A percentile compares a stretch with the other conserved stretches of the same genome.
These are phyloP conservation scores for Imbricaverruca yamaguchii DNA, from an alignment of 2,888 invertebrate species.

Conservation along the genomic window DNA sequence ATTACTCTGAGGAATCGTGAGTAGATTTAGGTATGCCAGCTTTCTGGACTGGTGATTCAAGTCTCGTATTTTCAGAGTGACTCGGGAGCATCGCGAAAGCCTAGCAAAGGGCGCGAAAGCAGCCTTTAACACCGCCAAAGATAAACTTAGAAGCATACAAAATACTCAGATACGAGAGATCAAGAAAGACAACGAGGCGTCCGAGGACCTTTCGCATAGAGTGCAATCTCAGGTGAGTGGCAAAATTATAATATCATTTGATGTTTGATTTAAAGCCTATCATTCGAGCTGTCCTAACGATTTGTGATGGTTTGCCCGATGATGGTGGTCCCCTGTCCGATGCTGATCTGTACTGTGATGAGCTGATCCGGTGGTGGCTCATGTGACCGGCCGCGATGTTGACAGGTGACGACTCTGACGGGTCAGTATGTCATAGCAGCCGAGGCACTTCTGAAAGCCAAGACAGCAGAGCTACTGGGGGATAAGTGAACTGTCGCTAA, in stretches of 20 bases:
- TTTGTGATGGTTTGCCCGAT: too few relatives aligned
- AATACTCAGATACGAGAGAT: slow-evolving; percentile 61
- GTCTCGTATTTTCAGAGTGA: slow-evolving; percentile 53
- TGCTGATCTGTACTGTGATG: too few relatives aligned
- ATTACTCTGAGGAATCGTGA: too few relatives aligned
- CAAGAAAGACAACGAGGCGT: slow-evolving; percentile 55
- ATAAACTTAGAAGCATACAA: slow-evolving; percentile 65
- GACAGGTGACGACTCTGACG: slow-evolving; percentile 59
- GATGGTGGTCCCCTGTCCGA: too few relatives aligned
- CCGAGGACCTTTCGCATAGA: slow-evolving; percentile 60
- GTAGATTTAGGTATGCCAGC: too few relatives aligned
- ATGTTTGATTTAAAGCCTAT: too few relatives aligned
- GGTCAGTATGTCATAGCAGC: slow-evolving; percentile 59
- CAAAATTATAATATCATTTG: neutral
- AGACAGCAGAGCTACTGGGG: slow-evolving; percentile 68
- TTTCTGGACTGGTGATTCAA: too few relatives aligned
- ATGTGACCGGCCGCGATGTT: neutral
- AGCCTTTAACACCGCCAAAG: slow-evolving; percentile 68
- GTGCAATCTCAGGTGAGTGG: slow-evolving; percentile 50
- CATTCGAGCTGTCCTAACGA: too few relatives aligned
- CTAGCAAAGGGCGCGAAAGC: slow-evolving; percentile 80
- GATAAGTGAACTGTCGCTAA: slow-evolving; percentile 6
- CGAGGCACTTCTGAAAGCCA: slow-evolving; percentile 56
- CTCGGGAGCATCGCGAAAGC: slow-evolving; percentile 82
- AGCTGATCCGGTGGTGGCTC: neutral